phyloP scores from a whole-genome alignment of 2,888 invertebrate species.

The Drosophila helvetica region DNA sequence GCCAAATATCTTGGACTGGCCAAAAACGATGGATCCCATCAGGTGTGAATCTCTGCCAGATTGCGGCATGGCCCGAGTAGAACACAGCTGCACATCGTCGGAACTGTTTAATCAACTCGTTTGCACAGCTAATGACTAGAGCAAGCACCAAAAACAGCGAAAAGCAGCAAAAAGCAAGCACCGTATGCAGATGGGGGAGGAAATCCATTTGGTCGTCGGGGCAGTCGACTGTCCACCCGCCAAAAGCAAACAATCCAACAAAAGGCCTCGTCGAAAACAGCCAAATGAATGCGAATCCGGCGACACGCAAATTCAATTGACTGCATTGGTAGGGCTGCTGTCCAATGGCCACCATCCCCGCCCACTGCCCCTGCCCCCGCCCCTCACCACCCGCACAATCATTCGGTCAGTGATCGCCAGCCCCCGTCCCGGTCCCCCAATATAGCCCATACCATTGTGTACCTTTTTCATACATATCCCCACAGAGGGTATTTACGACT shows the following conservation, averaged over 20 bases:
- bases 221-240: slow-evolving; percentile 32
- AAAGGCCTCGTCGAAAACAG: slow-evolving; percentile 33
- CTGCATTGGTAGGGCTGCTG: slow-evolving; percentile 70
- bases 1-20: slow-evolving; percentile 70
- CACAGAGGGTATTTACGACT: background rate
- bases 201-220: background rate
- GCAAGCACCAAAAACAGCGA: background rate
- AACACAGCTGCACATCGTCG: background rate
- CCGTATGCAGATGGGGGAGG: no score
- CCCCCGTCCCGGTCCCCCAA: background rate
- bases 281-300: slow-evolving; percentile 41
- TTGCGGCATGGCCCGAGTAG: slow-evolving; percentile 2
- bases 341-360: background rate
- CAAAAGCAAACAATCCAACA: slow-evolving; percentile 56
- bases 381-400: background rate
- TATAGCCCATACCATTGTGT: no score
- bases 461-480: no score
- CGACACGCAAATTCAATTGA: slow-evolving; percentile 71
- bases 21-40: slow-evolving; percentile 31
- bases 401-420: slow-evolving; percentile 22
- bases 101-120: background rate
- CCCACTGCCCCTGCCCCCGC: background rate
- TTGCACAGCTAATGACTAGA: background rate
- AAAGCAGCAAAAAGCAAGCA: background rate
- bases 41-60: background rate